These are phyloP conservation scores for Porphyrio hochstetteri DNA, from an alignment of 2,113 vertebrate genomes.

Conservation along the genomic window DNA sequence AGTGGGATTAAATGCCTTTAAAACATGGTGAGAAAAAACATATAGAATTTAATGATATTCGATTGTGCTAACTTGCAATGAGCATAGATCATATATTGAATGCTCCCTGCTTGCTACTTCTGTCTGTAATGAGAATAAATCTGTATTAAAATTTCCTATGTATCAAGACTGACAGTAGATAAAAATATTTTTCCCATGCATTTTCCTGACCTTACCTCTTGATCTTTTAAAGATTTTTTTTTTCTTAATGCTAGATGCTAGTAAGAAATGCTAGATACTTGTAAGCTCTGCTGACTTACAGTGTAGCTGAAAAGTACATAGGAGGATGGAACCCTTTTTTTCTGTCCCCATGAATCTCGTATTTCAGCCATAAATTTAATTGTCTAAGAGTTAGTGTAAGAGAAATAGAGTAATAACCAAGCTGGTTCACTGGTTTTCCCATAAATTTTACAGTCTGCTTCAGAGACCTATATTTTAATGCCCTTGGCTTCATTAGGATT, in stretches of 20 bases:
- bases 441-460: conserved; percentile 3
- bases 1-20: background rate
- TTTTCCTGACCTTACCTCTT: background rate
- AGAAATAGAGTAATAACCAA: background rate
- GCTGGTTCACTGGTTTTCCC: background rate
- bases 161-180: background rate
- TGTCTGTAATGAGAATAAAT: background rate
- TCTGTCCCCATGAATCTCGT: background rate
- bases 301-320: background rate
- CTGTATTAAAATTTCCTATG: background rate
- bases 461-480: conserved; percentile 18
- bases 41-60: background rate
- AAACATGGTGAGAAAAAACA: background rate
- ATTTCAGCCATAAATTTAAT: background rate
- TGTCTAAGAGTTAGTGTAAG: background rate
- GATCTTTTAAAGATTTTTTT: background rate
- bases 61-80: background rate
- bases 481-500: background rate
- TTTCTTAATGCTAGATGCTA: background rate
- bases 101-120: background rate
- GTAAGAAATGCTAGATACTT: background rate
- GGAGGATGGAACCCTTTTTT: background rate
- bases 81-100: background rate
- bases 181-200: background rate
- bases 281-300: background rate